Percentiles rank a stretch among this genome's conserved stretches.
phyloP scores from a whole-genome alignment of 1,140 invertebrate genomes.

The Notospermus geniculatus region DNA sequence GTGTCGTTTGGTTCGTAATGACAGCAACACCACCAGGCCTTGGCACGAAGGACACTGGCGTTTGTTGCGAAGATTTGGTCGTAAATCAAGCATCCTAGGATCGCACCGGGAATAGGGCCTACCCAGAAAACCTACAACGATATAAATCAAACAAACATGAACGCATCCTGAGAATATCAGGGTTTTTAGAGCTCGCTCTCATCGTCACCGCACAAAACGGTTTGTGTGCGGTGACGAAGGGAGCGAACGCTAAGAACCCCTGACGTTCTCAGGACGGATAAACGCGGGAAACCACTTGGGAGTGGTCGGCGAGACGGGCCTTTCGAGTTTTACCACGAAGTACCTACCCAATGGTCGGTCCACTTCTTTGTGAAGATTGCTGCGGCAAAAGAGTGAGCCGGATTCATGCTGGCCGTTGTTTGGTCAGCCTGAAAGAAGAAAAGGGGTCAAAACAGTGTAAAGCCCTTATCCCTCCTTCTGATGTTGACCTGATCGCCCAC shows the following conservation, averaged over 20 bases:
- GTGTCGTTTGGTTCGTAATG: too few relatives aligned
- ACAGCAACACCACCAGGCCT: too few relatives aligned
- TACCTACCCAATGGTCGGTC: background rate
- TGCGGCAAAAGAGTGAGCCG: background rate
- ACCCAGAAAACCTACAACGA: constrained; percentile 1
- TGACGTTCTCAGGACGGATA: too few relatives aligned
- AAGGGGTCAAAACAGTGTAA: too few relatives aligned
- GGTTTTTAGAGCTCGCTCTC: too few relatives aligned
- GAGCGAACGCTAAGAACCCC: too few relatives aligned
- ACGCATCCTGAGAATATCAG: too few relatives aligned
- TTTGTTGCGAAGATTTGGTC: background rate
- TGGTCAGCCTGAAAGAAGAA: background rate
- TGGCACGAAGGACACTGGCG: background rate
- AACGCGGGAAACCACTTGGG: background rate
- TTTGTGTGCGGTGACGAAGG: too few relatives aligned
- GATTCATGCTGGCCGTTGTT: background rate
- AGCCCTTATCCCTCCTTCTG: too few relatives aligned
- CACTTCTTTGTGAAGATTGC: background rate
- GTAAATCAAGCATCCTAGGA: background rate
- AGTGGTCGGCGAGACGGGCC: background rate
- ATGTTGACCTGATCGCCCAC: too few relatives aligned
- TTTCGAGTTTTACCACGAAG: background rate
- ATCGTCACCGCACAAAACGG: too few relatives aligned
- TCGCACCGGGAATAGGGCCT: background rate
- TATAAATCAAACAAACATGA: background rate